Conservation (phyloP, 2,113 vertebrate genomes). For the Guaruba guarouba region DNA sequence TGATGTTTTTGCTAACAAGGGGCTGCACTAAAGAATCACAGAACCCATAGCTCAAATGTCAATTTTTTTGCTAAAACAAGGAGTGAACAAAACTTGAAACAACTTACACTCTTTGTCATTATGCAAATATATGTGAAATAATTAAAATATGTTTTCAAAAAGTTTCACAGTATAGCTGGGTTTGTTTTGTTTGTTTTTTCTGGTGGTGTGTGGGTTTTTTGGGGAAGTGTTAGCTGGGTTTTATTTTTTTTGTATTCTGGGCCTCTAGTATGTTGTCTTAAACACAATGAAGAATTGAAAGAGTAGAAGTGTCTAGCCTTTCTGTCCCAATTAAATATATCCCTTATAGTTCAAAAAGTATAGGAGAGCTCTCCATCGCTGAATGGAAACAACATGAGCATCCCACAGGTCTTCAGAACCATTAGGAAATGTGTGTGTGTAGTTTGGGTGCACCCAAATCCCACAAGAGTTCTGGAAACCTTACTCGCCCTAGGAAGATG, state of each 20-base stretch:
- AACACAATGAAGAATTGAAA: neutral
- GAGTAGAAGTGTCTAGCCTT: neutral
- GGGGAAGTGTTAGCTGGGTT: neutral
- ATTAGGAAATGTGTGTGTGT: neutral
- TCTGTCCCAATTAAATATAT: neutral
- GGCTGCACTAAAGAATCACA: neutral
- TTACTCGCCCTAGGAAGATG: neutral
- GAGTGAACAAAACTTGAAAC: neutral
- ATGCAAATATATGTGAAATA: neutral
- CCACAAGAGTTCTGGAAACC: neutral
- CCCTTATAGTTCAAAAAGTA: rapidly evolving
- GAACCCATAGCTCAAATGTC: neutral
- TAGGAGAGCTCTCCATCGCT: neutral
- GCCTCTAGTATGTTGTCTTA: neutral
- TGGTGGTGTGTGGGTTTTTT: neutral
- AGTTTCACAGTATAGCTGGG: neutral
- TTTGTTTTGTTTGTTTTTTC: neutral
- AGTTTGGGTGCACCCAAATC: neutral
- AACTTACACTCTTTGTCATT: neutral
- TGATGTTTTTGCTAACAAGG: neutral
- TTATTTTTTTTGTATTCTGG: neutral
- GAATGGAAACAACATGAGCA: neutral
- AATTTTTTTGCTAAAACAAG: neutral
- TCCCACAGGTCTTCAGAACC: neutral
- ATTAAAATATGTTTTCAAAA: neutral